A percentile compares a stretch with the other conserved stretches of the same genome.
phyloP scores from a whole-genome alignment of 2,113 vertebrate genomes.

The Cyprinodon tularosa region DNA sequence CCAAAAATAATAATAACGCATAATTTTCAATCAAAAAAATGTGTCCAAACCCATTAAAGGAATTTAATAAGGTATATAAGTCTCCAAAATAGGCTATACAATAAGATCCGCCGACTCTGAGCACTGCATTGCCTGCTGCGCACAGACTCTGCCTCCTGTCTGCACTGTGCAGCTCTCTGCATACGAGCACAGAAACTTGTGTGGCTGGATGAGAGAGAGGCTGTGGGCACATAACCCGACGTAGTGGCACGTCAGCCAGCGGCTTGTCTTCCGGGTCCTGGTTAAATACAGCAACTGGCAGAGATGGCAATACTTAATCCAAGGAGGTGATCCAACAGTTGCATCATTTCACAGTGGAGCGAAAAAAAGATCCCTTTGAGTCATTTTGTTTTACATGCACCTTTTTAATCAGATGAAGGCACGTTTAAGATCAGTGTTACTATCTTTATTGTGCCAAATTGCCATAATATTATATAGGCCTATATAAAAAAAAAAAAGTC shows the following conservation, averaged over 20 bases:
- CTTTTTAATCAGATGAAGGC: neutral
- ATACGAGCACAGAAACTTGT: constrained; percentile 65
- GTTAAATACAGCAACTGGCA: constrained; percentile 39
- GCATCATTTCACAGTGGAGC: neutral
- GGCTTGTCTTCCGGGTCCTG: constrained; percentile 69
- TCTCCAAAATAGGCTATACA: neutral
- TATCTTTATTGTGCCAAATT: neutral
- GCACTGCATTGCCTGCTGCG: constrained; percentile 12
- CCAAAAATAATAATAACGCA: constrained; percentile 4
- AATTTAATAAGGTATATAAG: neutral
- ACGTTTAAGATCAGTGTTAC: too few relatives aligned
- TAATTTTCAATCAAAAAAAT: neutral
- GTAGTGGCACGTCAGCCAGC: constrained; percentile 73
- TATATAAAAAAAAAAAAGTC: neutral
- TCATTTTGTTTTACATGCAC: neutral
- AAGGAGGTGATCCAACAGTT: constrained; percentile 12
- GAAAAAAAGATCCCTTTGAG: neutral
- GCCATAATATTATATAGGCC: too few relatives aligned
- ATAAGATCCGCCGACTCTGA: constrained; percentile 9
- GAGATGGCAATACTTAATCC: constrained; percentile 25
- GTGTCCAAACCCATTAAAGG: constrained; percentile 7
- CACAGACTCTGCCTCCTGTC: constrained; percentile 24
- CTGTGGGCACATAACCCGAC: constrained; percentile 59
- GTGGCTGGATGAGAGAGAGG: constrained; percentile 54
- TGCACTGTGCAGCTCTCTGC: constrained; percentile 50